These are phyloP conservation scores for Xenopus laevis DNA, from an alignment of 2,113 vertebrate genomes.

Conservation along the genomic window DNA sequence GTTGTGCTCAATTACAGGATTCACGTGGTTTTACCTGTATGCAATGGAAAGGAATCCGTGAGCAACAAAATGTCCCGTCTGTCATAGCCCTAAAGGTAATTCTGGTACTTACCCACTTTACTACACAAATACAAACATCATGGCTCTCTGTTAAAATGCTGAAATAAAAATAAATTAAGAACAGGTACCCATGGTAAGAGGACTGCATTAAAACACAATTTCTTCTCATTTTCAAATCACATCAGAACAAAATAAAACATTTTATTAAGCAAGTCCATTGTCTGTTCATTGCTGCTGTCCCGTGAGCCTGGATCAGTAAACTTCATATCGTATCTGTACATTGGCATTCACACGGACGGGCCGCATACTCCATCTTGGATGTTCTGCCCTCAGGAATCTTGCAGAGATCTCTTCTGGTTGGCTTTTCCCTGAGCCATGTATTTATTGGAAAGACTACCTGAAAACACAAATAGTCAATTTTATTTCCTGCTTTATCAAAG, in stretches of 20 bases:
- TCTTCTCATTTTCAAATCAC: conserved; percentile 52
- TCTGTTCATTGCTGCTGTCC: conserved; percentile 55
- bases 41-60: too few species aligned
- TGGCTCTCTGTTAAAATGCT: conserved; percentile 62
- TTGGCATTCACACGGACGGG: conserved; percentile 36
- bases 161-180: conserved; percentile 54
- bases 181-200: conserved; percentile 46
- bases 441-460: conserved; percentile 81
- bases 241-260: conserved; percentile 54
- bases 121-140: conserved; percentile 57
- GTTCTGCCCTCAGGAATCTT: conserved; percentile 70
- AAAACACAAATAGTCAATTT: conserved; percentile 39
- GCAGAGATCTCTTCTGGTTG: conserved; percentile 76
- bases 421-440: conserved; percentile 79
- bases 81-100: not conserved
- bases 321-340: conserved; percentile 48
- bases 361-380: conserved; percentile 52
- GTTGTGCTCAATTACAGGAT: too few species aligned
- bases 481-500: too few species aligned
- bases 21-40: too few species aligned
- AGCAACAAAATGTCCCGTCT: too few species aligned
- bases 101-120: conserved; percentile 35
- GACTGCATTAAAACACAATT: conserved; percentile 53
- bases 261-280: conserved; percentile 1
- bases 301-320: conserved; percentile 56